These are phyloP conservation scores for Coluber constrictor DNA, from an alignment of 2,797 vertebrate species.

Conservation along the genomic window DNA sequence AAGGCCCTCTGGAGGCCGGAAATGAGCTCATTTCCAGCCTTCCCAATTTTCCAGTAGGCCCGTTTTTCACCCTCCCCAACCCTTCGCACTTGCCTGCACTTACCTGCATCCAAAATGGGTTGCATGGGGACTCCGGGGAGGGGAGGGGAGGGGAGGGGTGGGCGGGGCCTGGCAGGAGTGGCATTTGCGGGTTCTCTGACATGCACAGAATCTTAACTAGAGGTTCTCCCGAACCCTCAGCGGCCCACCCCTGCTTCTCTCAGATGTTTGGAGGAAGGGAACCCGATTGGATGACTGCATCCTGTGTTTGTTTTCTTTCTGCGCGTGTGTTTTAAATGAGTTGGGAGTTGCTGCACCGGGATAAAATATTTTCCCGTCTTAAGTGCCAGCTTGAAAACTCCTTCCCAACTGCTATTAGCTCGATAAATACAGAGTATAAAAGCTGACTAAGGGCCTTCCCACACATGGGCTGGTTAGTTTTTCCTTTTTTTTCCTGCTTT, in stretches of 20 bases:
- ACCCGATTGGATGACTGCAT: not conserved
- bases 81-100: too few species aligned
- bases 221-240: too few species aligned
- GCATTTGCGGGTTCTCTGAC: too few species aligned
- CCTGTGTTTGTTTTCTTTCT: not conserved
- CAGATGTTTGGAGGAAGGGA: not conserved
- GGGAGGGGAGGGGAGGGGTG: too few species aligned
- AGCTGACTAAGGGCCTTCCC: slow-evolving; percentile 34
- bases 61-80: too few species aligned
- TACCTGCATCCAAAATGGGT: too few species aligned
- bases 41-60: too few species aligned
- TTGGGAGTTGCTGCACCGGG: slow-evolving; percentile 33
- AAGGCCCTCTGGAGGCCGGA: too few species aligned
- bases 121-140: too few species aligned
- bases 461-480: not conserved
- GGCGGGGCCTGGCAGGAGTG: too few species aligned
- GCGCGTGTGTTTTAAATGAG: slow-evolving; percentile 25
- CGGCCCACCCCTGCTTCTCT: not conserved
- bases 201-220: too few species aligned
- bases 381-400: slow-evolving; percentile 36
- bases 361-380: slow-evolving; percentile 34
- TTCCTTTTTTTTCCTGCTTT: not conserved
- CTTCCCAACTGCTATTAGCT: slow-evolving; percentile 31
- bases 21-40: too few species aligned
- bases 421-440: slow-evolving; percentile 9